Evolutionary conservation across 2,888 invertebrate genomes (phyloP).

Genomic region (Aphodius granarius): DNA sequence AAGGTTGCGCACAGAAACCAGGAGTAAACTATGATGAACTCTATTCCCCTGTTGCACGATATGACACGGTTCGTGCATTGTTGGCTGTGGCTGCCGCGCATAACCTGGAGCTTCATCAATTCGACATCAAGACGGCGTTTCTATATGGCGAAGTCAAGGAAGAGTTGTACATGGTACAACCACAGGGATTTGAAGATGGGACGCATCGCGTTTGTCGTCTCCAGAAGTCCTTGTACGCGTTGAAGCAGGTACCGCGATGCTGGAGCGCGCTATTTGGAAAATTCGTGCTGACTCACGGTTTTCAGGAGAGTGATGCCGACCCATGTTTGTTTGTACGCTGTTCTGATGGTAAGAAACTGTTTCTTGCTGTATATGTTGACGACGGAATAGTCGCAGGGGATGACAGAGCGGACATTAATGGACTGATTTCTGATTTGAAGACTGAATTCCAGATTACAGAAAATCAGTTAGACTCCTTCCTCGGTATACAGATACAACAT

Average conservation of each 20-base stretch:
- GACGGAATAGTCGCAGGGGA: conserved; percentile 38
- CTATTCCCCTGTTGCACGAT: neutral
- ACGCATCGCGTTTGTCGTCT: conserved; percentile 40
- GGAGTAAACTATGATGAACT: neutral
- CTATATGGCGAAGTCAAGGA: neutral
- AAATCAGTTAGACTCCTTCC: neutral
- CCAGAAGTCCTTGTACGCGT: conserved; percentile 44
- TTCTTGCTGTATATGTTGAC: conserved; percentile 44
- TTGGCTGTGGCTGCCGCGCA: neutral
- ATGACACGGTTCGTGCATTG: neutral
- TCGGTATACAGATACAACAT: neutral
- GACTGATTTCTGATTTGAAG: too few relatives aligned
- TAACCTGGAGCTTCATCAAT: neutral
- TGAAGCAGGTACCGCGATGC: conserved; percentile 45
- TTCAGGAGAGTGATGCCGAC: conserved; percentile 39
- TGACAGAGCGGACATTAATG: conserved; percentile 17
- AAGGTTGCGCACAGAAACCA: conserved; percentile 20
- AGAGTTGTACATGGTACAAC: conserved; percentile 40
- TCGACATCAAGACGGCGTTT: conserved; percentile 1
- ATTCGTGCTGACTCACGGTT: conserved; percentile 36
- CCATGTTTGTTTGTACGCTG: conserved; percentile 40
- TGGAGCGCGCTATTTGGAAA: conserved; percentile 38
- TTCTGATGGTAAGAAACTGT: conserved; percentile 29
- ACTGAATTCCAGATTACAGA: neutral
- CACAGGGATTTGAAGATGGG: conserved; percentile 42